Base-by-base conservation (phyloP, 2,888 invertebrate species). In the Drosophila recens region DNA sequence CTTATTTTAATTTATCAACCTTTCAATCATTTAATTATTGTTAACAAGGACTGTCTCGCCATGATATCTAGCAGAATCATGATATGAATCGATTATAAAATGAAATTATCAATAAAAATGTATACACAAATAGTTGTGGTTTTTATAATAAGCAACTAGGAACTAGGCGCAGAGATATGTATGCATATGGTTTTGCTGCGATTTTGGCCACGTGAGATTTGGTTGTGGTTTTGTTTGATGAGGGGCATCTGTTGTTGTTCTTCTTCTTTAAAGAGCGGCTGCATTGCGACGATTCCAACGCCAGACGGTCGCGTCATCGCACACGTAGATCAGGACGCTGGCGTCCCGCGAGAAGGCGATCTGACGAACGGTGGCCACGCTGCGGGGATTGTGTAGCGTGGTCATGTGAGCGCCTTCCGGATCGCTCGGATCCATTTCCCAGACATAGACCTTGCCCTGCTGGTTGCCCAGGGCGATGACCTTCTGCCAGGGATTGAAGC, bases 261-360 rank as follows among this genome's bases (percentile, higher is more conserved):
- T n/a, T n/a, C n/a, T n/a, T n/a, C n/a, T n/a, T 63, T 43, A 86
- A 33, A 72, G 69, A 54, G 87, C 59, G 1, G 78, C 27, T 0
- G 85, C 62, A 10, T 73, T 73, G 3, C 90, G 75, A 0, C 91
- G 89, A 93, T 99, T 98, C 98, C 98, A 99, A 82, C 99, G 94
- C 98, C 98, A 99, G 82, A 99, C 96, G 17, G 98, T 97, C 4
- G 97, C 97, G 93, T 99, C 98, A 90, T 99, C 99, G 93, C 98
- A 98, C 52, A 98, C 98, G 75, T 97, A 97, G n/a, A 99, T 93
- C 66, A 99, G 93, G 38, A 97, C 95, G 72, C 95, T 95, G 27
- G 98, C 98, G 90, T 98, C 97, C 17, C 97, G 94, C 36, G 97
- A 98, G 68, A 99, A 94, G 53, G 97, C 96, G 4, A 98, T 98